Percentiles rank a stretch among this genome's conserved stretches.
Conservation (phyloP, 2,113 vertebrate species). For the Chaetura pelagica region DNA sequence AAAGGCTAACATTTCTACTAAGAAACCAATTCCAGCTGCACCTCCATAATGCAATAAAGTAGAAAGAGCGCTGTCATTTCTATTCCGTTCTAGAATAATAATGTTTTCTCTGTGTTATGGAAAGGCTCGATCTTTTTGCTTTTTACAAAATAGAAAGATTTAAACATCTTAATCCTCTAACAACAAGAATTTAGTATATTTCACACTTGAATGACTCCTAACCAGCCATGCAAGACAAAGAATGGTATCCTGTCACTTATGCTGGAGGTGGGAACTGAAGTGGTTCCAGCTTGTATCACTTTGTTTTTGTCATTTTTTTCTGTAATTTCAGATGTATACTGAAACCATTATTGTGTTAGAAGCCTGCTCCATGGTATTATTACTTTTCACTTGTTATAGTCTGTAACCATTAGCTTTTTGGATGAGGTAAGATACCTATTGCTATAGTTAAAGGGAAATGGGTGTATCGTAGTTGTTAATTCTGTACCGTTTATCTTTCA, state of each 20-base stretch:
- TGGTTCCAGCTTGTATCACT: neutral
- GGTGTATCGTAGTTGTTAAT: neutral
- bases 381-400: neutral
- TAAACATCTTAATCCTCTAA: constrained; percentile 72
- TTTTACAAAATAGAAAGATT: constrained; percentile 16
- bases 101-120: neutral
- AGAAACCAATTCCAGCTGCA: neutral
- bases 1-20: neutral
- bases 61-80: neutral
- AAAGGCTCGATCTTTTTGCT: neutral
- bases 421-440: neutral
- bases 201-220: constrained; percentile 70
- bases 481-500: neutral
- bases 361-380: neutral
- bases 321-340: constrained; percentile 10
- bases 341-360: neutral
- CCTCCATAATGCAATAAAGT: neutral
- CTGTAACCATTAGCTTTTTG: neutral
- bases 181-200: constrained; percentile 76
- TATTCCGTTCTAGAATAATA: neutral
- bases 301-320: neutral
- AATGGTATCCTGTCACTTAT: constrained; percentile 35
- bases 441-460: neutral
- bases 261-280: constrained; percentile 13
- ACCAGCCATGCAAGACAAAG: constrained; percentile 55